These are phyloP conservation scores for Poecilia picta DNA, from an alignment of 2,797 vertebrate genomes.

Conservation along the genomic window DNA sequence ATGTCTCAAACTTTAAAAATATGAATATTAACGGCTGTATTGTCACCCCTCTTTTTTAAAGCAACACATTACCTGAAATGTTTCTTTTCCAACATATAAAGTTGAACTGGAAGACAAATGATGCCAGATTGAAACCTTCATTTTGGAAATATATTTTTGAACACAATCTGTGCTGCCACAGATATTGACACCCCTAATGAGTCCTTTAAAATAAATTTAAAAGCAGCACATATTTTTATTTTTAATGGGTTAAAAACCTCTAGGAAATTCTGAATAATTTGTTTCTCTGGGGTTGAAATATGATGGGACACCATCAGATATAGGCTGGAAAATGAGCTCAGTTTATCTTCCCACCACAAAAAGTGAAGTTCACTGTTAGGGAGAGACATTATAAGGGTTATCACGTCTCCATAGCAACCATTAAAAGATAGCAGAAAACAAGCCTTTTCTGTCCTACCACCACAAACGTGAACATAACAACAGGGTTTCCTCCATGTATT, in stretches of 20 bases:
- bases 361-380: too few relatives aligned
- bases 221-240: not conserved
- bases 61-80: too few relatives aligned
- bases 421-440: not conserved
- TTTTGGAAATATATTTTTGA: not conserved
- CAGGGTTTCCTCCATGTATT: too few relatives aligned
- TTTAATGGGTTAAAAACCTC: not conserved
- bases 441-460: not conserved
- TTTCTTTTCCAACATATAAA: too few relatives aligned
- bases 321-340: not conserved
- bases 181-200: not conserved
- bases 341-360: too few relatives aligned
- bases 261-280: not conserved
- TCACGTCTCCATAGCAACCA: not conserved
- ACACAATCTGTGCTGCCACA: not conserved
- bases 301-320: not conserved
- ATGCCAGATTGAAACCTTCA: too few relatives aligned
- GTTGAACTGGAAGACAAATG: too few relatives aligned
- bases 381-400: too few relatives aligned
- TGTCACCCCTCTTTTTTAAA: too few relatives aligned
- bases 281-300: not conserved
- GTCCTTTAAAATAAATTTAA: not conserved
- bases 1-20: too few relatives aligned
- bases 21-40: too few relatives aligned
- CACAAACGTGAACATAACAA: not conserved